Evolutionary conservation across 2,113 vertebrate genomes (phyloP), one percentile per base, ranked within the genome.

Genomic region (Ammodytes dubius): DNA sequence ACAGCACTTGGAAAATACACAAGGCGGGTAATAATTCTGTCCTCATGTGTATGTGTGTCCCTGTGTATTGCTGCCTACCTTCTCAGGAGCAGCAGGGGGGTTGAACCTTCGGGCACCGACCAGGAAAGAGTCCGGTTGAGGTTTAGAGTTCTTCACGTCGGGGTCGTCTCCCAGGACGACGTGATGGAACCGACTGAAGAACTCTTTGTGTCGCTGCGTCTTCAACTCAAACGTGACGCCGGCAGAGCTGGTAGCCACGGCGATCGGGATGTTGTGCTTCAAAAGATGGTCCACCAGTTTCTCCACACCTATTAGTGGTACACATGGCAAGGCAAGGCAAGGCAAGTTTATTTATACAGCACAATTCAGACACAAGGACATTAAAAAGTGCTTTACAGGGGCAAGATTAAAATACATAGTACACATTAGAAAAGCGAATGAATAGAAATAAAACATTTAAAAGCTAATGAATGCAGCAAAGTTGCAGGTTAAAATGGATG

Each of bases 151-250:
- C 81, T 91, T 94, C 65, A 99, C 95, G 1, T 97, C 96, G 0
- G 96, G 95, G 83, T 99, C 98, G 1, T 99, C 97, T 13, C 98
- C 98, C 77, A 97, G 64, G 0, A 99, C 96, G 1, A 96, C 15
- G 88, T 99, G 98, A 70, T 93, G 52, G 71, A 99, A 99, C 70
- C 95, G 79, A 68, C 76, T 0, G 40, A 99, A 99, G 56, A 99
- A 94, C 0, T 88, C 95, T 82, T 83, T 83, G 93, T 99, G 97
- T 0, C 27, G 89, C 47, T 83, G 83, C 10, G 95, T 97, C 94
- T 99, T 99, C 79, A 90, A 39, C 46, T 92, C 45, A 84, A 96
- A 99, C 7, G 96, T 93, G 0, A 1, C 27, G 0, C 87, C 27
- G 0, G 90, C 83, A 0, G 97, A 98, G 90, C 98, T 98, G 75